Base-by-base conservation (phyloP, 2,797 vertebrate genomes). In the Galaxias olidus region DNA sequence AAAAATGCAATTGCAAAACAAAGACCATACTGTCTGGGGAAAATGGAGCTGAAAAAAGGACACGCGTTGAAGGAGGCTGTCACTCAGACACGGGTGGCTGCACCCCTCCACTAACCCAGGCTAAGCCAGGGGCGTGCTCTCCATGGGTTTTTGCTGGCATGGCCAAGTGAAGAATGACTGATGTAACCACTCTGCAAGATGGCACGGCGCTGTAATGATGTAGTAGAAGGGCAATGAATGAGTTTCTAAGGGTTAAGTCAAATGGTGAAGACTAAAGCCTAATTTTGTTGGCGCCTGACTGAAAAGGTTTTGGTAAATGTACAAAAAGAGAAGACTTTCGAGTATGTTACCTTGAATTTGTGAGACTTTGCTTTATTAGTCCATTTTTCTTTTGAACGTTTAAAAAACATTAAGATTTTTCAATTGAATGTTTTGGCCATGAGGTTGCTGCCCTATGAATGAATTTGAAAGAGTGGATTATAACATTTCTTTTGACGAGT, bases 1-100 rank as follows among this genome's bases (percentile, higher is more conserved):
- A 88, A 75, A 79, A 69, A 71, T 44, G 71, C 65, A 84, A 89
- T 79, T 82, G 81, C 76, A 59, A 89, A 81, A 84, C 86, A 78
- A 88, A 85, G 84, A 77, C 80, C 81, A 41, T 74, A 74, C 80
- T 66, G 77, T 74, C 61, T 59, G 54, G 54, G 66, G 68, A 64
- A 53, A 48, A 20, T 4, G 42, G 68, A 68, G 66, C 64, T 44
- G 76, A 57, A 55, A 14, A 19, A 46, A 57, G 49, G 75, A 15
- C 48, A 14, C 15, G 17, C 60, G 44, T 69, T 51, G 65, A 69
- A 55, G 63, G 65, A 30, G 57, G 60, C 79, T 55, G 58, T 53
- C 61, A 57, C 41, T 47, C 61, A 30, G 47, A 9, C 15, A 63
- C 55, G 72, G 63, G 42, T 63, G 66, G 62, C 61, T 19, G 7